Evolutionary conservation across 2,888 invertebrate genomes (phyloP), one percentile per base, ranked within the genome.

Genomic region (Pharmacophagus antenor): DNA sequence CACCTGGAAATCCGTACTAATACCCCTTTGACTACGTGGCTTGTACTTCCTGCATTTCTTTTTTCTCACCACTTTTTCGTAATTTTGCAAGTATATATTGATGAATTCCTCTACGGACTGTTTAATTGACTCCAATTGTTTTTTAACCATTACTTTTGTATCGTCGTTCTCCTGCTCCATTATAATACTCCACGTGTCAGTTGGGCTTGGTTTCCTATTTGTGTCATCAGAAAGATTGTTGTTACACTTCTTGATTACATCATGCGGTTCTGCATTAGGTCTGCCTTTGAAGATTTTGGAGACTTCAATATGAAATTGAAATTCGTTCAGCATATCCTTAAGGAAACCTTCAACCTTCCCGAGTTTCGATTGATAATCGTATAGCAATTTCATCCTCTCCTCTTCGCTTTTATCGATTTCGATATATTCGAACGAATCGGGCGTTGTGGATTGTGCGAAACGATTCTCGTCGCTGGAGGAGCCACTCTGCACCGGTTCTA

Each of bases 241-340:
- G 0, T 65, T 62, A 0, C 77, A n/a, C n/a, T n/a, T n/a, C n/a
- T n/a, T n/a, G n/a, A n/a, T n/a, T n/a, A n/a, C n/a, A n/a, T n/a
- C n/a, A n/a, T 82, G 73, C 1, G 76, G 41, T 2, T 77, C 67
- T 0, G 79, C 72, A n/a, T 80, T 60, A 2, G 85, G 76, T 17
- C 74, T 77, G 15, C 70, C 72, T 1, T 78, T 74, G 27, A 89
- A 88, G 0, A 89, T 70, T 70, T 88, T 89, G 0, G 89, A 86
- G 0, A 89, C 84, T 64, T 89, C 85, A 62, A 89, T 85, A 56
- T 88, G 88, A 51, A 88, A 90, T 58, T 84, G 80, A 58, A 89
- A 88, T 49, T 90, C 88, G 0, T 76, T 65, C 0, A 90, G 67
- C 21, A 90, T 48, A 31, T 86, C 83, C 59, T 84, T 84, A 0